Evolutionary conservation across 2,113 vertebrate species (phyloP), one percentile per base, ranked within the genome.

Genomic region (Noctilio leporinus): DNA sequence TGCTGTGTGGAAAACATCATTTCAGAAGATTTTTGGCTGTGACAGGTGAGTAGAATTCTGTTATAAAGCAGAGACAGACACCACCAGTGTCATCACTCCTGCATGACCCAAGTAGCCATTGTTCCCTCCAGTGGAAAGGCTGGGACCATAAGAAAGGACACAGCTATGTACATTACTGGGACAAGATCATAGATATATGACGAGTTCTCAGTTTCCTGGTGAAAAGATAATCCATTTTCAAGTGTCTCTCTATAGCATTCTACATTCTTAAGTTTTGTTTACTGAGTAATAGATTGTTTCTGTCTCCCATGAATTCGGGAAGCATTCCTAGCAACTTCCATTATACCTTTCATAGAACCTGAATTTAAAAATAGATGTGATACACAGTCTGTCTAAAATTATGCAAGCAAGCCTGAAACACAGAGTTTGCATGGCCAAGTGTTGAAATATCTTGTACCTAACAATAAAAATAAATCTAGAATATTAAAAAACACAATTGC

Each of bases 401-500:
- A 77, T 35, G 30, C 24, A 82, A 35, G 38, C 33, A 16, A 40
- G 10, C 57, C 28, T 75, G 15, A 12, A 35, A 38, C 40, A 65
- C 4, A 57, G 22, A 84, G 51, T 89, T 84, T 72, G 51, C 35
- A 87, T 8, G 93, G 80, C n/a, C 19, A 89, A 86, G 26, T 64
- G 16, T 47, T 73, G 33, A 28, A 47, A 20, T 85, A 80, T 95
- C 53, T 82, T 95, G 6, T 64, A 72, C 4, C 3, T 65, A 91
- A 85, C 30, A 69, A 83, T 82, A 72, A 83, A 94, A 89, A 43
- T 83, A 75, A 89, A 65, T 10, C 86, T 7, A 53, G 65, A 92
- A 90, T 88, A 88, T 85, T 92, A 64, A 95, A 89, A 91, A 78
- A 86, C 19, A 51, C 30, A 47, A 19, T 47, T 51, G 81, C 70